Evolutionary conservation across 2,888 invertebrate species (phyloP), one percentile per base, ranked within the genome.

Genomic region (Trachelus troglodyta): DNA sequence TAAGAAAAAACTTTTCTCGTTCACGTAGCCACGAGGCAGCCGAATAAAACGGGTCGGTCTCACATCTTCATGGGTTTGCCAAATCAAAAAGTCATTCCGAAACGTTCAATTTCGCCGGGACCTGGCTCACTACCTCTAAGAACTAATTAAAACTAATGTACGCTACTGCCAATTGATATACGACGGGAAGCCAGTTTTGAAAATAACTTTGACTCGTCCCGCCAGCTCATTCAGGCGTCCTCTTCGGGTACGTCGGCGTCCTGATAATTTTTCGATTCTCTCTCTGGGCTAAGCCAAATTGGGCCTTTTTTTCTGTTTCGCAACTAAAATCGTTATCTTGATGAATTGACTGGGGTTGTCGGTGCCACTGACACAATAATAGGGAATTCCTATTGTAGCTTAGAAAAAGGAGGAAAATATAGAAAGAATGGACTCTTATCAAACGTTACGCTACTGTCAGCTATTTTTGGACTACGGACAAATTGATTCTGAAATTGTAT

Each of bases 61-160:
- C 56, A 9, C 23, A 9, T 56, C 23, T 56, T 9, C 23, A 23
- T 2, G 56, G 56, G 15, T 56, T 56, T 56, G 56, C 56, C 56
- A 56, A 56, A 56, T 56, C 56, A 56, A 56, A 56, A 56, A 56
- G 56, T 56, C 9, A 56, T 56, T 56, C 56, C 23, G 56, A 56
- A 56, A 56, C 56, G 56, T 56, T 23, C 56, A 56, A 56, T 56
- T 56, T 56, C 56, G 56, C 56, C 56, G 9, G 56, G 23, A 56
- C 1, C 56, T 56, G 56, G 56, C 56, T 56, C 9, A 1, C 56
- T 9, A 15, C 71, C 33, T 34, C 31, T 9, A 74, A 75, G 79
- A 79, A 84, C 84, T 85, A 84, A 85, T 85, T 85, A 85, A 84
- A 84, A 83, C 83, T 82, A 83, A 85, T 84, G 82, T 79, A 83